Percentiles rank a stretch among this genome's conserved stretches.
Conservation (phyloP, 2,888 invertebrate species). For the Leptopilina syphax region DNA sequence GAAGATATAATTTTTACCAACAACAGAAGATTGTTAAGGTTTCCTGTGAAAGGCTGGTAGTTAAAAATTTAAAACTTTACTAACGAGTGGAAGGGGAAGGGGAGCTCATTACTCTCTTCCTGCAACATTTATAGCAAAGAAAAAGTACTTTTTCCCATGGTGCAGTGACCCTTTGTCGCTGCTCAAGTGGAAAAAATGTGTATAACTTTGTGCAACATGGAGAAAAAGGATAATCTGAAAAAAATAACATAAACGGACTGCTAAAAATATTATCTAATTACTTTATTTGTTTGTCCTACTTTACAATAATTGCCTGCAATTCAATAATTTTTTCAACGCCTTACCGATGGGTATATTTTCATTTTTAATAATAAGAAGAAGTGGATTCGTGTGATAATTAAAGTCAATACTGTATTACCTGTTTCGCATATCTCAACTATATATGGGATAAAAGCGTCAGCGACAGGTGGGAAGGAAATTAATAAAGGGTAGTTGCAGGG, state of each 20-base stretch:
- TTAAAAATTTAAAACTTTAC: conserved; percentile 14
- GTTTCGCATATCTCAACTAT: neutral
- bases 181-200: neutral
- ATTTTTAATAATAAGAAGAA: too few relatives aligned
- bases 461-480: conserved; percentile 32
- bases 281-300: conserved; percentile 5
- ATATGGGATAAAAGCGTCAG: neutral
- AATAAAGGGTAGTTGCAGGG: conserved; percentile 38
- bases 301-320: neutral
- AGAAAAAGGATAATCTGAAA: neutral
- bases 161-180: conserved; percentile 20
- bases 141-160: conserved; percentile 9
- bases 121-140: conserved; percentile 11
- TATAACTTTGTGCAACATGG: neutral
- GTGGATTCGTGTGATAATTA: too few relatives aligned
- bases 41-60: neutral
- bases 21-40: conserved; percentile 15
- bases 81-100: conserved; percentile 14
- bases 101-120: conserved; percentile 17
- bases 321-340: neutral
- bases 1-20: neutral
- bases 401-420: too few relatives aligned
- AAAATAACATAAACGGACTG: neutral
- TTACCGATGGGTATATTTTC: neutral
- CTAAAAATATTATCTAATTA: neutral